Evolutionary conservation across 2,797 vertebrate genomes (phyloP), one percentile per base, ranked within the genome.

Genomic region (Oryzias dopingdopingensis): DNA sequence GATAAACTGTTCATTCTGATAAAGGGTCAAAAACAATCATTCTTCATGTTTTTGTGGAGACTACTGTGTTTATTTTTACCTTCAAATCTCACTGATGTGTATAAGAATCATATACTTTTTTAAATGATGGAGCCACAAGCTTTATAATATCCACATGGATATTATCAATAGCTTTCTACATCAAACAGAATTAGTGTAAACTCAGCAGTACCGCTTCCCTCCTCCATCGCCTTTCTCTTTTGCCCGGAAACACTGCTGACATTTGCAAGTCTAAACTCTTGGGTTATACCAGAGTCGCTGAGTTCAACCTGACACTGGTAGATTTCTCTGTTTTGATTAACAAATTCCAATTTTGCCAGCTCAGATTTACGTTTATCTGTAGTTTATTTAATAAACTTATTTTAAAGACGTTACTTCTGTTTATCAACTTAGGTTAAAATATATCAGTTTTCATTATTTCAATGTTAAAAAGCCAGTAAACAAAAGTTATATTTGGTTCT

Each of bases 241-340:
- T 26, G 53, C 66, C 22, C 1, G 16, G 57, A 71, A 42, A 62
- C 71, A 14, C 56, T 80, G 77, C 79, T 74, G 72, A 83, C 65
- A 82, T 87, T 84, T 87, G 85, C 80, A 84, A 79, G 79, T 79
- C 71, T 65, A 62, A 77, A 69, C 56, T 76, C 53, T 62, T 26
- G 67, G 32, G 56, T 60, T 66, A 16, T 64, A 61, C 18, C 15
- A 6, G 42, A 44, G 48, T 51, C n/a, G 66, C 47, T 24, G 65
- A 59, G 67, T 62, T 49, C 32, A 52, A 54, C 70, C 65, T 59
- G 42, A 65, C 47, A 45, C 52, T 52, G 17, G 22, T 65, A 50
- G 52, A 66, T 40, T 57, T 52, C 4, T 47, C 62, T 51, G 42
- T 79, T 85, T 83, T 86, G 62, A 56, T 65, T 70, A 77, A 56